Conservation (phyloP, 1,140 invertebrate genomes). For the Bombus consobrinus region DNA sequence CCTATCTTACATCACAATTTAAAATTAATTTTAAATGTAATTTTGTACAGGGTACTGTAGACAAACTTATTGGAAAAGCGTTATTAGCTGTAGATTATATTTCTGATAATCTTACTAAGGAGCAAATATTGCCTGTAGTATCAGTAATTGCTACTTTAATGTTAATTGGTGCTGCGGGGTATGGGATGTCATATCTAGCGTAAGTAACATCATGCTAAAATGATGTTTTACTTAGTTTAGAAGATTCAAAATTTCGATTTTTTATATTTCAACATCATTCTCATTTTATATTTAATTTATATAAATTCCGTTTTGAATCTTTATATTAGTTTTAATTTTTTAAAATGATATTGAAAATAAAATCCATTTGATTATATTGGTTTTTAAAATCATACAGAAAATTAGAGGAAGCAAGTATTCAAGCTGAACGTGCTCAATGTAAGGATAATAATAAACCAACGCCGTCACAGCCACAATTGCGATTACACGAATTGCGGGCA, state of each 20-base stretch:
- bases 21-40: background rate
- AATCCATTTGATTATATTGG: background rate
- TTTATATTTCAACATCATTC: background rate
- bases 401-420: constrained; percentile 91
- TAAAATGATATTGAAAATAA: background rate
- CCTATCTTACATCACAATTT: background rate
- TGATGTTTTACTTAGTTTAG: background rate
- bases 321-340: background rate
- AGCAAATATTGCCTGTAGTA: constrained; percentile 91
- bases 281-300: background rate
- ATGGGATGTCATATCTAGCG: constrained; percentile 95
- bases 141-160: constrained; percentile 92
- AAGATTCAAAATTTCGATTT: background rate
- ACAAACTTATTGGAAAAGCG: constrained; percentile 87
- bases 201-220: constrained; percentile 79
- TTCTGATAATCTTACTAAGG: constrained; percentile 89
- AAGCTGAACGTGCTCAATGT: constrained; percentile 84
- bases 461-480: constrained; percentile 86
- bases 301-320: background rate
- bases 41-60: constrained; percentile 86
- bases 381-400: constrained; percentile 81
- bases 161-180: constrained; percentile 91
- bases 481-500: constrained; percentile 95
- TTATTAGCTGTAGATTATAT: constrained; percentile 89
- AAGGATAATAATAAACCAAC: constrained; percentile 80